A percentile compares a stretch with the other conserved stretches of the same genome.
Conservation (phyloP, 2,113 vertebrate species). For the Lophotis ruficrista region DNA sequence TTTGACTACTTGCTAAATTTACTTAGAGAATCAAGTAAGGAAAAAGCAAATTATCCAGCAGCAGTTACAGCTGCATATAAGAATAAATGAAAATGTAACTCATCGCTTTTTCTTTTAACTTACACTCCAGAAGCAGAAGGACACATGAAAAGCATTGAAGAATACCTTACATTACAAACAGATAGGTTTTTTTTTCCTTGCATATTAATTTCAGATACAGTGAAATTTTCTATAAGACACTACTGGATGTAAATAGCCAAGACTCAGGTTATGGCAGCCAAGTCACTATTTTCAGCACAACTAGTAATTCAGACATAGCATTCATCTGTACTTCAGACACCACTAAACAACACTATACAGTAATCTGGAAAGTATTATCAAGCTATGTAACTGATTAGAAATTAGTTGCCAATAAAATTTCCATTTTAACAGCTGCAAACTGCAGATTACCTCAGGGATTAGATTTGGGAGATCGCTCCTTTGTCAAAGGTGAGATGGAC, state of each 20-base stretch:
- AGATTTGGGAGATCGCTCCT: not conserved
- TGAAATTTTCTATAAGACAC: not conserved
- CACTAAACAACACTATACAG: not conserved
- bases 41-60: constrained; percentile 3
- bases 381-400: not conserved
- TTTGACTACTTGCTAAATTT: not conserved
- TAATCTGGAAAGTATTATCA: not conserved
- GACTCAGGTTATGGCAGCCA: not conserved
- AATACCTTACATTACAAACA: not conserved
- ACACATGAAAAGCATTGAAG: not conserved
- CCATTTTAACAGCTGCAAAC: not conserved
- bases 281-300: not conserved
- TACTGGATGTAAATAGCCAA: not conserved
- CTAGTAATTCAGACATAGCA: not conserved
- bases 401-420: not conserved
- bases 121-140: not conserved
- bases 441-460: not conserved
- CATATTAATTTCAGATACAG: not conserved
- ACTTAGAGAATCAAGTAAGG: not conserved
- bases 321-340: not conserved
- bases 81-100: not conserved
- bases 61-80: not conserved
- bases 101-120: not conserved
- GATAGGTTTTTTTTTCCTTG: not conserved
- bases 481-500: not conserved